A percentile compares a stretch with the other conserved stretches of the same genome.
phyloP scores from a whole-genome alignment of 2,888 invertebrate species.

The Caenorhabditis doughertyi region DNA sequence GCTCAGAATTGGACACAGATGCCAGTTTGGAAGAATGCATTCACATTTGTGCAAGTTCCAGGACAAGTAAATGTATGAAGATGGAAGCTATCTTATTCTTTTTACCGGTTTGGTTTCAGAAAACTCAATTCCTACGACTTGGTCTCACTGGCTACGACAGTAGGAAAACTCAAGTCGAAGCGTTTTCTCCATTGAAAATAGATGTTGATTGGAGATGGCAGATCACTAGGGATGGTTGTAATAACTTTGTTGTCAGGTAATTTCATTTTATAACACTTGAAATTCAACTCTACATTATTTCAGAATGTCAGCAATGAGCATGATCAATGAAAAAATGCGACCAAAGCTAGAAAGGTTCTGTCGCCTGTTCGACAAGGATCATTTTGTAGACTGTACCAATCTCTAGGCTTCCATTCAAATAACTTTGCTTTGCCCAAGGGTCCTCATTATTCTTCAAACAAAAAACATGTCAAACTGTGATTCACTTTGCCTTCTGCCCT shows the following conservation, averaged over 20 bases:
- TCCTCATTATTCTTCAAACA: not conserved
- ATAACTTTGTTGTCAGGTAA: slow-evolving; percentile 73
- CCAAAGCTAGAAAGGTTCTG: slow-evolving; percentile 70
- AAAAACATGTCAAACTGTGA: slow-evolving; percentile 55
- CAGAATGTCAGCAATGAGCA: slow-evolving; percentile 75
- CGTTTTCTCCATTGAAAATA: slow-evolving; percentile 72
- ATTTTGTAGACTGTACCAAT: slow-evolving; percentile 71
- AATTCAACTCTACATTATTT: slow-evolving; percentile 9
- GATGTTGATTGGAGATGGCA: slow-evolving; percentile 76
- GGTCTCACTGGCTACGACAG: slow-evolving; percentile 67
- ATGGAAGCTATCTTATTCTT: not conserved
- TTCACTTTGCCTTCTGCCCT: slow-evolving; percentile 31
- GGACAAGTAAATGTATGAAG: slow-evolving; percentile 29
- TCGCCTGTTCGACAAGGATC: slow-evolving; percentile 69
- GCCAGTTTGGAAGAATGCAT: slow-evolving; percentile 73
- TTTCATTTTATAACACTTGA: not conserved
- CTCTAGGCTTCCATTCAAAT: slow-evolving; percentile 49
- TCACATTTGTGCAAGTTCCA: slow-evolving; percentile 72
- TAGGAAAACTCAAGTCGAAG: slow-evolving; percentile 51
- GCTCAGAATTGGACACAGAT: slow-evolving; percentile 65
- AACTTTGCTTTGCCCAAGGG: not conserved
- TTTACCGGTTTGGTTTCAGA: slow-evolving; percentile 22
- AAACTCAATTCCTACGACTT: slow-evolving; percentile 57
- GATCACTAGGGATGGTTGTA: slow-evolving; percentile 67
- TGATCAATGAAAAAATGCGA: slow-evolving; percentile 63